phyloP scores from a whole-genome alignment of 1,140 invertebrate genomes.

The Carcinoscorpius rotundicauda region DNA sequence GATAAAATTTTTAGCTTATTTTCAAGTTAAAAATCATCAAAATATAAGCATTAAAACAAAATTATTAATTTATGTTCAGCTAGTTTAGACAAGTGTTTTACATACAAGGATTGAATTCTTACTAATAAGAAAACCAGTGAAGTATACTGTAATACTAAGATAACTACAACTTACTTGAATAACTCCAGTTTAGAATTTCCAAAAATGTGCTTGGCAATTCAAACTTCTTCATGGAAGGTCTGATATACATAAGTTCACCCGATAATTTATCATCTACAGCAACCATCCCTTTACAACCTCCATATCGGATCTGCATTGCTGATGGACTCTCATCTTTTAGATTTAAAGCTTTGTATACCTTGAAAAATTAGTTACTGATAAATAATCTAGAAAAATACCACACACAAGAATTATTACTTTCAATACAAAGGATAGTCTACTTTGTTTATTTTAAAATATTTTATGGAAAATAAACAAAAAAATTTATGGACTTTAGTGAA shows the following conservation, averaged over 20 bases:
- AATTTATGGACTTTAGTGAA: no score
- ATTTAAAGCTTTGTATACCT: constrained; percentile 8
- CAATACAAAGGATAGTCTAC: neutral
- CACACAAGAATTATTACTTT: constrained; percentile 2
- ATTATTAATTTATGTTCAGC: no score
- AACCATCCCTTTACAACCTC: constrained; percentile 26
- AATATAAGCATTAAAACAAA: no score
- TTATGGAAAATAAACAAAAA: no score
- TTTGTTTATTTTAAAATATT: no score
- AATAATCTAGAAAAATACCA: neutral
- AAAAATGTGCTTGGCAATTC: neutral
- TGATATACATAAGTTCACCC: constrained; percentile 16
- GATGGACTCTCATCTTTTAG: constrained; percentile 8
- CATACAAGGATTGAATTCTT: no score
- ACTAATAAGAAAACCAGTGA: no score
- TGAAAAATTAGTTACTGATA: neutral
- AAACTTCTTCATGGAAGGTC: constrained; percentile 23
- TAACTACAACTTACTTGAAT: neutral
- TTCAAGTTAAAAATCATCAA: no score
- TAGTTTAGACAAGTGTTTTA: no score
- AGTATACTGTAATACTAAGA: no score
- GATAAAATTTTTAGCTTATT: no score
- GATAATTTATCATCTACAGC: constrained; percentile 16
- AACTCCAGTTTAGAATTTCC: neutral
- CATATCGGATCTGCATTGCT: constrained; percentile 24